A percentile compares a stretch with the other conserved stretches of the same genome.
phyloP scores from a whole-genome alignment of 2,888 invertebrate genomes.

The Dryomyza anilis region DNA sequence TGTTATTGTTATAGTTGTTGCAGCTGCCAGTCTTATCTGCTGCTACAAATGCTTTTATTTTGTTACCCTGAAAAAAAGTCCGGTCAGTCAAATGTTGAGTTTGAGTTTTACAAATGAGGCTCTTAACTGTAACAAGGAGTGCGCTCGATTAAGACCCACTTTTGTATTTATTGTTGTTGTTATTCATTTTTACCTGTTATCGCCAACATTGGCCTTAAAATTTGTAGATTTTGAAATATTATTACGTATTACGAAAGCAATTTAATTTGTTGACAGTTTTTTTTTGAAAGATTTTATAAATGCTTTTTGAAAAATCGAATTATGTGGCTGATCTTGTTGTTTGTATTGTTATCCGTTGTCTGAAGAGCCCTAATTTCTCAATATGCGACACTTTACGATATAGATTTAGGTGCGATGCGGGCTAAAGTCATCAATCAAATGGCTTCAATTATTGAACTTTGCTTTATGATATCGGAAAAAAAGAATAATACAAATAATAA shows the following conservation, averaged over 20 bases:
- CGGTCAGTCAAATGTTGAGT: slow-evolving; percentile 1
- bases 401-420: neutral
- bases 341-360: neutral
- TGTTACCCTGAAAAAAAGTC: slow-evolving; percentile 8
- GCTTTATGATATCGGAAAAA: too few relatives aligned
- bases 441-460: neutral
- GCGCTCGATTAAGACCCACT: neutral
- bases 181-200: neutral
- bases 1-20: neutral
- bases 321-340: neutral
- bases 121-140: slow-evolving; percentile 19
- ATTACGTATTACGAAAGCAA: neutral
- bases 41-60: slow-evolving; percentile 18
- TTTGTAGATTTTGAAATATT: neutral
- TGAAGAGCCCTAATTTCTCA: neutral
- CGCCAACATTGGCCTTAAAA: neutral
- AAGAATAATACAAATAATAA: too few relatives aligned
- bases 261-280: neutral
- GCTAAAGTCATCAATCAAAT: neutral
- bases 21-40: neutral
- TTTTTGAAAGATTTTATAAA: neutral
- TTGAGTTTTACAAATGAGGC: slow-evolving; percentile 8
- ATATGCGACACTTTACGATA: neutral
- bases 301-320: too few relatives aligned
- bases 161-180: neutral